phyloP scores from a whole-genome alignment of 1,140 invertebrate genomes.

The Heliconius eleuchia region DNA sequence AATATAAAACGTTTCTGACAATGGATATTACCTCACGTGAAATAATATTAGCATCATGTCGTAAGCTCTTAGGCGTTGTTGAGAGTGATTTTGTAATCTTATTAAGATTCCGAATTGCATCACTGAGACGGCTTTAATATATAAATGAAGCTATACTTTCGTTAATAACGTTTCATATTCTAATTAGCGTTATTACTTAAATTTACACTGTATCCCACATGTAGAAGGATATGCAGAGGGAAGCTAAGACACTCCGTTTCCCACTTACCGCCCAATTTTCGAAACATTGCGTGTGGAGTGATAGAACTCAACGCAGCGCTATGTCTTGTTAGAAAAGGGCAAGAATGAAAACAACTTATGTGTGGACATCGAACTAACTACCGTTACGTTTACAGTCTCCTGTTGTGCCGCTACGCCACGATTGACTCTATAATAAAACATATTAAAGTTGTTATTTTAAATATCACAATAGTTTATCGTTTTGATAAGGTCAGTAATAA shows the following conservation, averaged over 20 bases:
- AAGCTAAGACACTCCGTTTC: too few relatives aligned
- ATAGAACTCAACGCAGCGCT: background rate
- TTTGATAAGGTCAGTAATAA: background rate
- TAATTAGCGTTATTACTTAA: too few relatives aligned
- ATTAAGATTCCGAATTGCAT: background rate
- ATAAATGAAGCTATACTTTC: background rate
- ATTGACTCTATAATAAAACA: background rate
- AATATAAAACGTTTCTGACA: background rate
- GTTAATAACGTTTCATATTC: too few relatives aligned
- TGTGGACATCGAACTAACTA: too few relatives aligned
- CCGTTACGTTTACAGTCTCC: too few relatives aligned
- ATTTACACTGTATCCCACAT: too few relatives aligned
- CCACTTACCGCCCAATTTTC: too few relatives aligned
- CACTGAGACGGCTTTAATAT: background rate
- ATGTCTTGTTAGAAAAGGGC: background rate
- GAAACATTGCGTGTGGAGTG: too few relatives aligned
- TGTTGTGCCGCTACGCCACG: too few relatives aligned
- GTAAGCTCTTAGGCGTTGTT: constrained; percentile 8
- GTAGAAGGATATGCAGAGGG: too few relatives aligned
- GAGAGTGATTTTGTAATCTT: constrained; percentile 10
- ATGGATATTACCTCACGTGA: background rate
- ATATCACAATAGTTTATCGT: constrained; percentile 3
- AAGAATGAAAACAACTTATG: too few relatives aligned
- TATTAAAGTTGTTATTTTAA: constrained; percentile 4
- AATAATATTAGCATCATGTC: background rate